These are phyloP conservation scores for Drosophila quadrilineata DNA, from an alignment of 1,140 invertebrate genomes.

Conservation along the genomic window DNA sequence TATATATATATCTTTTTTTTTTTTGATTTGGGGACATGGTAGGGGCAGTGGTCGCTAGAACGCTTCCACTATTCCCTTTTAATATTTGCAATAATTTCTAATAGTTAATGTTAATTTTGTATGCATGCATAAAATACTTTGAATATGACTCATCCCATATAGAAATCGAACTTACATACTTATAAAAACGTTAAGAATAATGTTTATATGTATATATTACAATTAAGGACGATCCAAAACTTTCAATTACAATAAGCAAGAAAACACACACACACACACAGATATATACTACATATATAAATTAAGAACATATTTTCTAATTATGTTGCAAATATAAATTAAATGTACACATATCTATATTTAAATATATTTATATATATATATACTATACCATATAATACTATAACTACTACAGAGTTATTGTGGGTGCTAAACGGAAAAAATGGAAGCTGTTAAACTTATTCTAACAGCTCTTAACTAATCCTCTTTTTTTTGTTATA, in stretches of 20 bases:
- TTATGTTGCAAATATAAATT: constrained; percentile 38
- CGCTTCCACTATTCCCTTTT: constrained; percentile 10
- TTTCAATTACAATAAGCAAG: constrained; percentile 50
- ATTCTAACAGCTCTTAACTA: neutral
- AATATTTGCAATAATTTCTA: constrained; percentile 31
- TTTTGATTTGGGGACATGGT: neutral
- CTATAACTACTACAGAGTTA: constrained; percentile 74
- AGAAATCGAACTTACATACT: constrained; percentile 32
- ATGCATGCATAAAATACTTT: constrained; percentile 67
- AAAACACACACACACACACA: constrained; percentile 46
- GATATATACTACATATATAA: too few species aligned
- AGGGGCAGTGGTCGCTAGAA: neutral
- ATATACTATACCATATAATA: constrained; percentile 67
- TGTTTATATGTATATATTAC: constrained; percentile 32
- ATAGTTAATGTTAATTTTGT: constrained; percentile 41
- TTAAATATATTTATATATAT: constrained; percentile 20
- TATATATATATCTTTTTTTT: constrained; percentile 9
- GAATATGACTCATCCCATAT: constrained; percentile 47
- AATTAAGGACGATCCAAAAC: constrained; percentile 63
- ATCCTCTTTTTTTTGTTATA: constrained; percentile 1
- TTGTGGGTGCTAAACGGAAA: constrained; percentile 53
- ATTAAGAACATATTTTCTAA: constrained; percentile 34
- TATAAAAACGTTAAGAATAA: constrained; percentile 19
- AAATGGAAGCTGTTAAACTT: constrained; percentile 33
- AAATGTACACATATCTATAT: constrained; percentile 29